Evolutionary conservation across 2,797 vertebrate species (phyloP), one percentile per base, ranked within the genome.

Genomic region (Coranthus polyacanthus): DNA sequence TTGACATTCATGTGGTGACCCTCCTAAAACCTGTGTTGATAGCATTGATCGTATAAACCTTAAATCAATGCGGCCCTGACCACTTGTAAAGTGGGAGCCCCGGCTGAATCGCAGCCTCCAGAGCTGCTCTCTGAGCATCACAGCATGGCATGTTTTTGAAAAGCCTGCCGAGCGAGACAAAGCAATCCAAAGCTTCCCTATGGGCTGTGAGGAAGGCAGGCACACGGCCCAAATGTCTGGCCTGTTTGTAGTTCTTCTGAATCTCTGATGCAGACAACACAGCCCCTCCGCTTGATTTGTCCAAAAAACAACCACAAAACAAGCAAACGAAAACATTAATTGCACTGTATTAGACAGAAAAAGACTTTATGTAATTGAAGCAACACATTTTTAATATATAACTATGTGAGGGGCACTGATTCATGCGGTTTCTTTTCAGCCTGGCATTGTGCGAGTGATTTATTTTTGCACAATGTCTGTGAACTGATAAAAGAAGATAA

Each of bases 1-100:
- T 85, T 81, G 82, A 80, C 72, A 84, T 88, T 84, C 83, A 75
- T 79, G 81, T 38, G 47, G 52, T 29, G 75, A 83, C 75, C 80
- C 75, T 84, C 68, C 75, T 81, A 75, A 89, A 86, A 73, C 69
- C 68, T 6, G 37, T 11, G 64, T 72, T 87, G 83, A 87, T 87
- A 66, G 46, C 72, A 87, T 85, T 72, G 87, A 89, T 87, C 29
- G 32, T 12, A 61, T 86, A 85, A 91, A 87, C 82, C 87, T 83
- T 81, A 69, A 82, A 88, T 89, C 81, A 62, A 89, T 86, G 87
- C 12, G 5, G 69, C 54, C 66, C 68, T 49, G 79, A 64, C 80
- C 83, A 72, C 79, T 86, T 88, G 84, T 89, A 83, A 89, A 89
- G 80, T 78, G 64, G 72, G 2, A 38, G 57, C 58, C 68, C 43